Base-by-base conservation (phyloP, 2,888 invertebrate genomes). In the Drosophila gaucha region DNA sequence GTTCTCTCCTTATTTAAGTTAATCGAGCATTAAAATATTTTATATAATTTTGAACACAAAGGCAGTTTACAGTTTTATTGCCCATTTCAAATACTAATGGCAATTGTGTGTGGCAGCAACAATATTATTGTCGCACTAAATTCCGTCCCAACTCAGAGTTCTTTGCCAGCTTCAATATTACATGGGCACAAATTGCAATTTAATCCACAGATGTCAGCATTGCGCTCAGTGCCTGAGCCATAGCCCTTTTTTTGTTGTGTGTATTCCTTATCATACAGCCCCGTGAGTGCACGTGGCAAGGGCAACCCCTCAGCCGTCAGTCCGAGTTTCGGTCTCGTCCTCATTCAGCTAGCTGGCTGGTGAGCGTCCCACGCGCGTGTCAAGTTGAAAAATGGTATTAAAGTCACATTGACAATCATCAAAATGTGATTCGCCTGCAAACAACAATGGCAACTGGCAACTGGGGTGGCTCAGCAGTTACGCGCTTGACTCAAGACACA, bases 201-300 rank as follows among this genome's bases (percentile, higher is more conserved):
- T 91, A 91, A 91, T 91, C 90, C 91, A 91, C 91, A 91, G 91
- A 91, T 91, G 91, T 91, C 91, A 91, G 90, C 90, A 91, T 91
- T 91, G 87, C 89, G 88, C 89, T 89, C 90, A 80, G 73, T 77
- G 74, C 41, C 16, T 24, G 36, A 18, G 74, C 73, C 76, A 70
- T 71, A 52, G 36, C 49, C 58, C 57, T 57, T 36, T 46, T 8
- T 44, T 5, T 16, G n/a, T n/a, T n/a, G n/a, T n/a, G 1, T n/a
- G 6, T 26, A 26, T 16, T 49, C 20, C 20, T 68, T 65, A 56
- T 60, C 69, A 30, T 58, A 31, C 64, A 79, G 67, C 64, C 64
- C 80, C 70, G 39, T 43, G 44, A 35, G 12, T 75, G 74, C 83
- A 86, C 83, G 83, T 84, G 84, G 78, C 70, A 46, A 28, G 26